Evolutionary conservation across 2,888 invertebrate species (phyloP), one percentile per base, ranked within the genome.

Genomic region (Gymnoscelis rufifasciata): DNA sequence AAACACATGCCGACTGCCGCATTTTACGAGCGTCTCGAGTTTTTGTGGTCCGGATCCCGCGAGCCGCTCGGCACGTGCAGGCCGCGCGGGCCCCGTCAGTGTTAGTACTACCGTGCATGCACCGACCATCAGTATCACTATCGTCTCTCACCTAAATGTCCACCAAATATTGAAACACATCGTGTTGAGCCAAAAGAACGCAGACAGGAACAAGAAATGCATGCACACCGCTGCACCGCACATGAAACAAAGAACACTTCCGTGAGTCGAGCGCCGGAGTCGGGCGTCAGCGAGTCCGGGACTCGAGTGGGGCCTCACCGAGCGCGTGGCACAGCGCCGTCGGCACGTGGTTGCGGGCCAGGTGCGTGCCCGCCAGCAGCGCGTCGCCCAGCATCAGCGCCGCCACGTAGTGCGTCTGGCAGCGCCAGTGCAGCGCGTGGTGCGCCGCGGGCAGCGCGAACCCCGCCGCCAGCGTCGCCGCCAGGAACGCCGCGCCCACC

Each of bases 151-250:
- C 95, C 94, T 91, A 83, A 95, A 95, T 12, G 96, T 96, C 95
- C 96, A 96, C 95, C 96, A 96, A 76, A 96, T 95, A 88, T 96
- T 96, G 89, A 96, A 96, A 82, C 96, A 96, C 96, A 96, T 96
- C 53, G 95, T 95, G 83, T 96, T 96, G 38, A 96, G 91, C 96
- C 96, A 96, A 82, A 96, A 96, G 90, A 96, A 96, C 51, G 96
- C 95, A 24, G 96, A 93, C 78, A 96, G 89, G 81, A 95, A 95
- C 83, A 94, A 92, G 90, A 96, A 96, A 74, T 96, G 95, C 91
- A 95, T 95, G 64, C 92, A 88, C 60, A 94, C 93, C 53, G 95
- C 96, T 92, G 91, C 59, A 90, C 47, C n/a, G 54, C 64, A 74
- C 74, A 68, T 76, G 71, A 35, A 68, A 68, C 64, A 66, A 60